Conservation (phyloP, 2,888 invertebrate genomes). For the Lydus trimaculatus region DNA sequence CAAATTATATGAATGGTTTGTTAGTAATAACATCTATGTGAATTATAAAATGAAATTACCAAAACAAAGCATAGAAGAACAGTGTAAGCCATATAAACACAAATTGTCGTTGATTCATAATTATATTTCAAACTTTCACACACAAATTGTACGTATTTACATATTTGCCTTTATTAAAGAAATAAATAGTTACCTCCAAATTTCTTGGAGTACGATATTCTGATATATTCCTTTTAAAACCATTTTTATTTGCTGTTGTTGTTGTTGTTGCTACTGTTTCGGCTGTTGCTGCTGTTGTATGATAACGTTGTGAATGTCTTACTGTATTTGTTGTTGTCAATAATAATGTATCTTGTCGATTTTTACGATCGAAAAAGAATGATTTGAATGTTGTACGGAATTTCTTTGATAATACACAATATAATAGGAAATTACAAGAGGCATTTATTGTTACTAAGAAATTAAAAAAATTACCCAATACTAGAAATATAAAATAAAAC, state of each 20-base stretch:
- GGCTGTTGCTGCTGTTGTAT: conserved; percentile 26
- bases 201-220: conserved; percentile 58
- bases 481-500: conserved; percentile 45
- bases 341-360: conserved; percentile 49
- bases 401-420: conserved; percentile 78
- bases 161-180: conserved; percentile 57
- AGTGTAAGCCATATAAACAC: conserved; percentile 31
- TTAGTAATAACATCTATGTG: not conserved
- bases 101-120: conserved; percentile 17
- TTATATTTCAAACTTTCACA: conserved; percentile 38
- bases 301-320: conserved; percentile 43
- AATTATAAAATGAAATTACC: conserved; percentile 1
- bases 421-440: conserved; percentile 78
- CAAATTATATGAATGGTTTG: not conserved
- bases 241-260: conserved; percentile 40
- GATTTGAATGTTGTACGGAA: conserved; percentile 68
- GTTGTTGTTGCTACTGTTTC: conserved; percentile 10
- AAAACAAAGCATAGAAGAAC: conserved; percentile 27
- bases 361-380: conserved; percentile 51
- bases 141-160: conserved; percentile 54
- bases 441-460: conserved; percentile 75
- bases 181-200: conserved; percentile 60
- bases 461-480: conserved; percentile 77
- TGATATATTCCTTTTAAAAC: conserved; percentile 50
- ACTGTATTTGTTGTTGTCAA: conserved; percentile 44